Evolutionary conservation across 2,888 invertebrate genomes (phyloP), one percentile per base, ranked within the genome.

Genomic region (Acronicta alni): DNA sequence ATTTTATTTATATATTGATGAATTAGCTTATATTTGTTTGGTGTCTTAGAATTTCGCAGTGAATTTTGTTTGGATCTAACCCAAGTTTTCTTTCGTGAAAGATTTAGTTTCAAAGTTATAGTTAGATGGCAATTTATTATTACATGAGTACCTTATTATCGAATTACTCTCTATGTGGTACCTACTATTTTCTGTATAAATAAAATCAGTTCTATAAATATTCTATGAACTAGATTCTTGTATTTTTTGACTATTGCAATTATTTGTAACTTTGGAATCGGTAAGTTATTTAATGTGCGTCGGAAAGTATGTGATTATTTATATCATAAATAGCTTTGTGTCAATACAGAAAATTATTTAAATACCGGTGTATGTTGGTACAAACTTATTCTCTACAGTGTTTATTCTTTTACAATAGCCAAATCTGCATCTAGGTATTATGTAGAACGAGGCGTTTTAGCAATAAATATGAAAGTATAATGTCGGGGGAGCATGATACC

Each of bases 1-100:
- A 90, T 89, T 90, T 90, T 92, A 92, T 93, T 92, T 92, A 88
- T 90, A 90, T 90, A 91, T 91, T 91, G 89, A 92, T 89, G 88
- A 89, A 91, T 89, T 85, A 81, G 82, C 84, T 87, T 88, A 88
- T 88, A 88, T 89, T 88, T 89, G 87, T 87, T 84, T 84, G 75
- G 72, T 78, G 79, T 81, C 79, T 72, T 65, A 74, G 70, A 72
- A 66, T 69, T 70, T 60, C 54, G 53, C 56, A 42, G 39, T 62
- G 63, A 20, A 71, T 71, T 57, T 56, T 18, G 42, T 59, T 77
- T 71, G 68, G 63, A 68, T 57, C 57, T 57, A 62, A 8, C 76
- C 76, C 74, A 75, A 67, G 9, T 37, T 41, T 42, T 57, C 43
- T 48, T 58, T 51, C 43, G 32, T 38, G 14, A 55, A 3, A 39